These are phyloP conservation scores for Mercenaria mercenaria DNA, from an alignment of 1,140 invertebrate genomes.

Conservation along the genomic window DNA sequence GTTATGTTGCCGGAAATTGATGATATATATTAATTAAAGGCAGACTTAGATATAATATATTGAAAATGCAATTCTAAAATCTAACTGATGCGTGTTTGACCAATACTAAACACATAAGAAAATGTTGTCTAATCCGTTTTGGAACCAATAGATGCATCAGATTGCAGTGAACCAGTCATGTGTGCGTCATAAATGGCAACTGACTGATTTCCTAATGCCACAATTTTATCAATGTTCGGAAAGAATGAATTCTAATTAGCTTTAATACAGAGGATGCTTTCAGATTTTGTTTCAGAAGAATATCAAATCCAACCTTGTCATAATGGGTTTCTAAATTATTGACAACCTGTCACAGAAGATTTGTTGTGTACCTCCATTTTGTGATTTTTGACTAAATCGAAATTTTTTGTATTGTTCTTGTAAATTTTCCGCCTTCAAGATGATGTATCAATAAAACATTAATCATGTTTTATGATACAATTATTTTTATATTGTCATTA, in stretches of 20 bases:
- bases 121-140: background rate
- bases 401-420: background rate
- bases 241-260: constrained; percentile 7
- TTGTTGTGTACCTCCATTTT: background rate
- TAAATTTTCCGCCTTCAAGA: background rate
- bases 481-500: background rate
- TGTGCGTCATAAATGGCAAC: background rate
- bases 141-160: background rate
- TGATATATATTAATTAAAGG: no score
- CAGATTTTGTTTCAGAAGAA: background rate
- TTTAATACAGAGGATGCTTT: background rate
- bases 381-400: constrained; percentile 4
- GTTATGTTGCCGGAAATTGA: no score
- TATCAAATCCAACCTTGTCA: constrained; percentile 11
- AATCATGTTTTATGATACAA: background rate
- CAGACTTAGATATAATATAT: no score
- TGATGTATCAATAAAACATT: background rate
- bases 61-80: no score
- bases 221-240: background rate
- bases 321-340: background rate
- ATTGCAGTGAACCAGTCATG: constrained; percentile 16
- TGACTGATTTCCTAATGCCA: constrained; percentile 1
- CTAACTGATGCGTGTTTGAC: no score
- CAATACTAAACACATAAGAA: no score
- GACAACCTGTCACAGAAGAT: background rate